Evolutionary conservation across 1,140 invertebrate species (phyloP), one percentile per base, ranked within the genome.

Genomic region (Pseudomyrmex sp.): DNA sequence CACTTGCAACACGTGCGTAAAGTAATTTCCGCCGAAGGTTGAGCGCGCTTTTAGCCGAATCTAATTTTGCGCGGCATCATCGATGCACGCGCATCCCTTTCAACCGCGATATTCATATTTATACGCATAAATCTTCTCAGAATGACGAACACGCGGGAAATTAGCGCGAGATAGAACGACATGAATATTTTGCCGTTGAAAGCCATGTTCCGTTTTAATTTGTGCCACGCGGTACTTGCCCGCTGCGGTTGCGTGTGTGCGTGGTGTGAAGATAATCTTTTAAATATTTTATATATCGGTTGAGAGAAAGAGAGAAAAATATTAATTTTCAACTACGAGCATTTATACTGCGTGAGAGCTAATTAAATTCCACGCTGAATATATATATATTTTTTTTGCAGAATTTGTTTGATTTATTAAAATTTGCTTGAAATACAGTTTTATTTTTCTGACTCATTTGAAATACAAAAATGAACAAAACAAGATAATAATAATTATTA

Each of bases 271-370:
- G 76, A 26, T 80, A 50, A 80, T 80, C 54, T 52, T 50, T 80
- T 80, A 80, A 70, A 72, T 80, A 80, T 80, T 80, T 61, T 44
- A 50, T 35, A 80, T 48, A 80, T 80, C 35, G 23, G 35, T 8
- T 59, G 56, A 61, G 35, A 35, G 35, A 35, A 2, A 35, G 5
- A 35, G 26, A 35, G 26, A 35, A 35, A 61, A 80, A 70, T 48
- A 80, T 80, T 79, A 69, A 69, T 70, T 70, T 48, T 48, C 35
- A 48, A 12, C 76, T 20, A 44, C 44, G 44, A 56, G 9, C 50
- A 13, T 68, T 77, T 66, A 46, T 58, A 69, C 46, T 26, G 26
- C 3, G 44, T 13, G 15, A 5, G 48, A 68, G 18, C 66, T 80
- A 48, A 79, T 79, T 79, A 79, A 70, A 79, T 79, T 70, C 20